Percentiles rank a stretch among this genome's conserved stretches.
phyloP scores from a whole-genome alignment of 2,797 vertebrate genomes.

The Trematomus bernacchii region DNA sequence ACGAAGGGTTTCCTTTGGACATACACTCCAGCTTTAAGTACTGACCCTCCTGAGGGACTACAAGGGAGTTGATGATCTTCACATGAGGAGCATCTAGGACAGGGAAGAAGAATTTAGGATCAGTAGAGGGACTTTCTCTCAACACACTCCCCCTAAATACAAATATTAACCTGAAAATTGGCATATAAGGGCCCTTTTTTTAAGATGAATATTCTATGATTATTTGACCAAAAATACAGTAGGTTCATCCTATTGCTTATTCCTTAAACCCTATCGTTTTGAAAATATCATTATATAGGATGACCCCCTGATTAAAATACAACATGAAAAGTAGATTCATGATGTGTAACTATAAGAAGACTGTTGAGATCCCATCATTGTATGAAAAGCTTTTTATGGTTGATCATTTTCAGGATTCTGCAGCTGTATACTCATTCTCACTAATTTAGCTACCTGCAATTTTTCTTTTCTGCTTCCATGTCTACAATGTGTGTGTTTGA shows the following conservation, averaged over 20 bases:
- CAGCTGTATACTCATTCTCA: neutral
- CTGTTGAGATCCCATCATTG: neutral
- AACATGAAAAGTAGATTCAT: neutral
- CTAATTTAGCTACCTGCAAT: neutral
- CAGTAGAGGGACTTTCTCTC: no score
- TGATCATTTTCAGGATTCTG: neutral
- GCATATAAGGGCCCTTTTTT: neutral
- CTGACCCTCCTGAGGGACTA: constrained; percentile 96
- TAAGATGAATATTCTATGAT: neutral
- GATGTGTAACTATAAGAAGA: constrained; percentile 5
- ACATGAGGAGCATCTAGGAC: constrained; percentile 94
- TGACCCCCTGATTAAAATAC: no score
- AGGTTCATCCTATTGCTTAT: neutral
- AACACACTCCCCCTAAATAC: no score
- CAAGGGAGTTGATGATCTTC: constrained; percentile 91
- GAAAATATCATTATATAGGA: neutral
- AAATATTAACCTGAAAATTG: no score
- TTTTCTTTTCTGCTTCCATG: neutral
- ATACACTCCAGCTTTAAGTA: constrained; percentile 96
- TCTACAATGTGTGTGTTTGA: constrained; percentile 7
- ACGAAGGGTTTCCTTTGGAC: constrained; percentile 99
- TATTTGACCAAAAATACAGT: neutral
- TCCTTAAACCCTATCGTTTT: neutral
- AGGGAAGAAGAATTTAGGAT: neutral
- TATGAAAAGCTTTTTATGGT: neutral